Evolutionary conservation across 2,113 vertebrate genomes (phyloP).

Genomic region (Condylura cristata): DNA sequence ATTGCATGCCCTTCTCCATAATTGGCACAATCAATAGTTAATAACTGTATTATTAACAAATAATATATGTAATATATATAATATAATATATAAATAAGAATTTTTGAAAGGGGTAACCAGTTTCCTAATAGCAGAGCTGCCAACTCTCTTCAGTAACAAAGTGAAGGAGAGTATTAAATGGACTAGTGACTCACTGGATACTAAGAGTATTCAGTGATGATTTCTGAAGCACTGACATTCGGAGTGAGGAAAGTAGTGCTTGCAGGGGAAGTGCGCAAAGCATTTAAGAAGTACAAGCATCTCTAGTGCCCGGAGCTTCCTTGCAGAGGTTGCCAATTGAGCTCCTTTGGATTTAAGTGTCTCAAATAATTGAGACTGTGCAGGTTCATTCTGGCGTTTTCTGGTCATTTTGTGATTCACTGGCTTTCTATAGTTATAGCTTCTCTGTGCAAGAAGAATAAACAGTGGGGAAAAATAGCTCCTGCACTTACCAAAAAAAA

Average conservation of each 20-base stretch:
- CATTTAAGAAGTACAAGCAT: neutral
- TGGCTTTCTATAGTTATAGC: neutral
- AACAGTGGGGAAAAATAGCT: neutral
- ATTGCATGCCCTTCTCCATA: neutral
- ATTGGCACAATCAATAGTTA: neutral
- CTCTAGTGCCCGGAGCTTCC: neutral
- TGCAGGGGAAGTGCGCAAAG: neutral
- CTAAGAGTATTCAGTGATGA: neutral
- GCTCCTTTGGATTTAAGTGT: neutral
- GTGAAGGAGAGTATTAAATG: neutral
- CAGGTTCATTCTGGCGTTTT: neutral
- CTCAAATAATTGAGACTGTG: neutral
- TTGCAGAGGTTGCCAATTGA: neutral
- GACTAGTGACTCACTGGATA: neutral
- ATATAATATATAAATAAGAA: too few relatives aligned
- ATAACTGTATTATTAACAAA: too few relatives aligned
- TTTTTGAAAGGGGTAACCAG: neutral
- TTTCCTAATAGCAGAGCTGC: slow-evolving; percentile 18
- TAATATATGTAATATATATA: too few relatives aligned
- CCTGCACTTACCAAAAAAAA: neutral
- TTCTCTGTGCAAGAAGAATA: neutral
- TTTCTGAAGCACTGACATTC: neutral
- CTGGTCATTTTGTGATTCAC: neutral
- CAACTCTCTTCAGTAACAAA: neutral
- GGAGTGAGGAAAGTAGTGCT: neutral